phyloP scores from a whole-genome alignment of 2,113 vertebrate species.

The Cnemophilus loriae region DNA sequence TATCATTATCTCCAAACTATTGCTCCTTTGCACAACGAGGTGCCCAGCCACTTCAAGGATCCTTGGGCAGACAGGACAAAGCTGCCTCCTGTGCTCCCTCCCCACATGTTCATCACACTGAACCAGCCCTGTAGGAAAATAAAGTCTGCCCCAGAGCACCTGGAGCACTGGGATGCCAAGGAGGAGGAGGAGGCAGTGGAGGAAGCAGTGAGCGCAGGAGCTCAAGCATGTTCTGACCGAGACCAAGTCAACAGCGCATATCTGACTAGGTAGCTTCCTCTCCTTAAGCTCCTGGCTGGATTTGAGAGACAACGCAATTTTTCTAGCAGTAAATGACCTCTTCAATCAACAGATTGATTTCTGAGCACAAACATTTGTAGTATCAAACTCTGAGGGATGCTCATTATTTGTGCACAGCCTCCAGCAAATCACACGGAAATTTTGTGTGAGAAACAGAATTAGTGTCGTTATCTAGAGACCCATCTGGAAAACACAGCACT shows the following conservation, averaged over 20 bases:
- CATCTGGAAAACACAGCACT: not conserved
- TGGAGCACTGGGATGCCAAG: not conserved
- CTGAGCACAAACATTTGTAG: not conserved
- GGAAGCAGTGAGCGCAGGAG: not conserved
- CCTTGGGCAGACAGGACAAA: not conserved
- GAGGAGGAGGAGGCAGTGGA: not conserved
- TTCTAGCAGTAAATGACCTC: not conserved
- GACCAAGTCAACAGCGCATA: fast-evolving
- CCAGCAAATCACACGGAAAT: not conserved
- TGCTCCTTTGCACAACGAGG: not conserved
- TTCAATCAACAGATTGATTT: not conserved
- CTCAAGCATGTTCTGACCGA: fast-evolving
- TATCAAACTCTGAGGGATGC: fast-evolving
- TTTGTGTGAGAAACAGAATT: not conserved
- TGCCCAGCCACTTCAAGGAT: not conserved
- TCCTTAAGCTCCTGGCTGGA: not conserved
- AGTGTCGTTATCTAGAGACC: not conserved
- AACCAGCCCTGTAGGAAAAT: not conserved
- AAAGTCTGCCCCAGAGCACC: not conserved
- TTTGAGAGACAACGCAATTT: not conserved
- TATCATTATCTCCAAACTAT: not conserved
- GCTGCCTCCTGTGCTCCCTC: fast-evolving
- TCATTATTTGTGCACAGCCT: not conserved
- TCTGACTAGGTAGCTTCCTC: not conserved
- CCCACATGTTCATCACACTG: fast-evolving